Evolutionary conservation across 2,888 invertebrate species (phyloP), one percentile per base, ranked within the genome.

Genomic region (Brachypalpus laphriformis): DNA sequence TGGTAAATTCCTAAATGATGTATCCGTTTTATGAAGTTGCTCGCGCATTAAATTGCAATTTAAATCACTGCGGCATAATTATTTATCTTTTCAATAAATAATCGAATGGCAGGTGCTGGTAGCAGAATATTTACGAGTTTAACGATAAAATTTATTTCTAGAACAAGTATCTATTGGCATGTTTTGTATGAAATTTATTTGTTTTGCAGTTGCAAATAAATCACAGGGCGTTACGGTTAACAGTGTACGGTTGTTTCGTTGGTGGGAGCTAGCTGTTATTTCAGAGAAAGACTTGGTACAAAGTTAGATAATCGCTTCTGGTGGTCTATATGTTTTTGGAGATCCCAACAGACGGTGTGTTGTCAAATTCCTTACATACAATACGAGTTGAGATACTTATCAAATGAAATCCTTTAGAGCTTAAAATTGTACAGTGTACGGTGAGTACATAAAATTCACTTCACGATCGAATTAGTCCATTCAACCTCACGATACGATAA

Each of bases 1-100:
- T 25, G 40, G 18, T 49, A 56, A 70, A 47, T 57, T 59, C 11
- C 16, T 49, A 45, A 70, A 47, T 56, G 57, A 22, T 57, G 20
- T 45, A 57, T 57, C 70, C 18, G 31, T 47, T 57, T 34, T 34
- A 57, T 45, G n/a, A 31, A 31, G 6, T 31, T 7, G 4, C 7
- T 14, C 2, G 45, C 70, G 45, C 16, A 40, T 72, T 37, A 47
- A 65, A 56, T 45, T 56, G 11, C 65, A 75, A 57, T 56, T 56
- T 56, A 47, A 65, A 37, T 56, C 65, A 14, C 63, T 16, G 9
- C 56, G 42, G 45, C 22, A 45, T 54, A 56, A 65, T 66, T 66
- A 66, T 66, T 66, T 66, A 49, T 66, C 37, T 51, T 37, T 51
- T 4, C 22, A 37, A 37, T 66, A 66, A 66, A 37, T 66, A 51